Conservation (phyloP, 2,888 invertebrate species). For the Orthosia cruda region DNA sequence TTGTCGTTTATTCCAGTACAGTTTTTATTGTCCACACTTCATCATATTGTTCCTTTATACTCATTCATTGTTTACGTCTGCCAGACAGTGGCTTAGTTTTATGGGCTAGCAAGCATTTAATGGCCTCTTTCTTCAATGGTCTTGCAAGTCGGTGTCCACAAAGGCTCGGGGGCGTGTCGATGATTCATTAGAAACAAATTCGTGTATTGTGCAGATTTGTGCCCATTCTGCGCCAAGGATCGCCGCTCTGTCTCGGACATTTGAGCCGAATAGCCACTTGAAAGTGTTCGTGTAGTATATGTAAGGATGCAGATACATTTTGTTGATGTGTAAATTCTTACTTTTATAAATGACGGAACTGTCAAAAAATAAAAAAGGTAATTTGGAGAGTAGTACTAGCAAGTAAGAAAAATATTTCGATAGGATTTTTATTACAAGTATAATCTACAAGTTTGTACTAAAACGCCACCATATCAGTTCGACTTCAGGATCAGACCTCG, state of each 20-base stretch:
- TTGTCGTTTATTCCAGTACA: background rate
- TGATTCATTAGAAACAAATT: constrained; percentile 85
- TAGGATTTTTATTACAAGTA: no score
- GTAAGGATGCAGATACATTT: constrained; percentile 21
- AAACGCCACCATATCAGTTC: no score
- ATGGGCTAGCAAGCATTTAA: constrained; percentile 40
- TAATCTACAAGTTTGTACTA: no score
- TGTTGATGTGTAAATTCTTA: background rate
- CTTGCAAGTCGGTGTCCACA: constrained; percentile 50
- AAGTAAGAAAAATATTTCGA: no score
- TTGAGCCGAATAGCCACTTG: constrained; percentile 55
- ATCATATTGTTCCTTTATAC: constrained; percentile 15
- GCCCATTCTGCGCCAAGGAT: constrained; percentile 50
- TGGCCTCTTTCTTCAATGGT: constrained; percentile 40
- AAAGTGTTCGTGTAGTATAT: constrained; percentile 55
- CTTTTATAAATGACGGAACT: background rate
- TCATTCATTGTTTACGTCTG: constrained; percentile 40
- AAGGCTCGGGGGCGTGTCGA: constrained; percentile 73
- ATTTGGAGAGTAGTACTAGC: background rate
- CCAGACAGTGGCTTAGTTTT: constrained; percentile 41
- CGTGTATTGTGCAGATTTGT: constrained; percentile 80
- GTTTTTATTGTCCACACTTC: background rate
- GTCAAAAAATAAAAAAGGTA: background rate
- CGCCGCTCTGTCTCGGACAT: constrained; percentile 71
- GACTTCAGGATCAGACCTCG: no score